phyloP scores from a whole-genome alignment of 1,140 invertebrate species.

The Apis dorsata region DNA sequence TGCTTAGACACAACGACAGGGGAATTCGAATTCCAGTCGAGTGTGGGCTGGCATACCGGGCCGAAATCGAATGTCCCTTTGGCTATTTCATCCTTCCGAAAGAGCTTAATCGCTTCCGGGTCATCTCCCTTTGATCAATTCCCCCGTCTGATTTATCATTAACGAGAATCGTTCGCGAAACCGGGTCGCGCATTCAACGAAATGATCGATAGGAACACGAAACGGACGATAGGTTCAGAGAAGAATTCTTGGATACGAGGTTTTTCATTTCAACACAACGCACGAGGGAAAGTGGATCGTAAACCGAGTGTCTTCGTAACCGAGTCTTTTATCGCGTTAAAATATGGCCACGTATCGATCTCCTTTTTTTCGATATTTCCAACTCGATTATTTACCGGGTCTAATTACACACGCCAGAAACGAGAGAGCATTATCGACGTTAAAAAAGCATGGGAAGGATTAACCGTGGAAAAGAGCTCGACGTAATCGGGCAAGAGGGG shows the following conservation, averaged over 20 bases:
- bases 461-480: constrained; percentile 25
- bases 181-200: background rate
- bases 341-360: background rate
- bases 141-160: constrained; percentile 35
- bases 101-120: constrained; percentile 42
- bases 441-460: background rate
- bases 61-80: constrained; percentile 24
- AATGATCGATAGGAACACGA: background rate
- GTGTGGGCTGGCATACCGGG: background rate
- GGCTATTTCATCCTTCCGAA: constrained; percentile 19
- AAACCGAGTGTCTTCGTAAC: too few species aligned
- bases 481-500: constrained; percentile 2
- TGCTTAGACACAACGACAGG: background rate
- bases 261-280: background rate
- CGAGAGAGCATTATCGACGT: too few species aligned
- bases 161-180: constrained; percentile 30
- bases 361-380: too few species aligned
- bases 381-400: background rate
- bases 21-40: background rate
- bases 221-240: background rate
- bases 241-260: background rate
- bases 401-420: background rate
- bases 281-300: background rate
- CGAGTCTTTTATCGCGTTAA: too few species aligned
- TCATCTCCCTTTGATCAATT: constrained; percentile 38